Evolutionary conservation across 2,113 vertebrate genomes (phyloP), one percentile per base, ranked within the genome.

Genomic region (Myxocyprinus asiaticus): DNA sequence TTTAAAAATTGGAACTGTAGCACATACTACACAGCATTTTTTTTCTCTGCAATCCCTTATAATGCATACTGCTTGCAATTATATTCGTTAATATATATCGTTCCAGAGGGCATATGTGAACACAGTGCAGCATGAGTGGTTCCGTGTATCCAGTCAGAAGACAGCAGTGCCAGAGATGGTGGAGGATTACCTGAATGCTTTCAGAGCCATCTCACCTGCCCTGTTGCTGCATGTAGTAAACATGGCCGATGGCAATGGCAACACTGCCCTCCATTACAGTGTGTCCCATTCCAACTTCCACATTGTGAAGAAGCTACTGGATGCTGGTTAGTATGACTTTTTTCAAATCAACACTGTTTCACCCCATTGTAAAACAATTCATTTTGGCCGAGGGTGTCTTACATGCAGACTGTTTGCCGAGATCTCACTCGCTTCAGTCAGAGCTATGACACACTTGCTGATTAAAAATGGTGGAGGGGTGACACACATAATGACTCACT

Each of bases 201-300:
- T 98, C 71, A 84, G 89, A 11, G 91, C 87, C 67, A n/a, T 94
- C 59, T 97, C 96, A 0, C 90, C 93, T 0, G 86, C 90, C 3
- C 92, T 97, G 66, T 94, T 98, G 75, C 92, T 92, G n/a, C 94
- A 98, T 79, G 50, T 99, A 33, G 97, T 97, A 92, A 99, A 99
- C 90, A 96, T 98, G 96, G 96, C 97, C 0, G 97, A 99, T 7
- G 96, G 96, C 85, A 99, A 98, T 0, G 97, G 97, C 79, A 99
- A 99, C 92, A 99, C 97, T 0, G 97, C 97, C 69, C 94, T 99
- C 45, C 97, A 99, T 86, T 99, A 99, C 90, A 99, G 97, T 0
- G 97, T 99, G 72, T 99, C 97, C 0, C 97, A 99, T 90, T 98
- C 97, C 81, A 99, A 99, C 92, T 99, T 99, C 66, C 94, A 95